Evolutionary conservation across 2,113 vertebrate genomes (phyloP).

Genomic region (Syngnathoides biaculeatus): DNA sequence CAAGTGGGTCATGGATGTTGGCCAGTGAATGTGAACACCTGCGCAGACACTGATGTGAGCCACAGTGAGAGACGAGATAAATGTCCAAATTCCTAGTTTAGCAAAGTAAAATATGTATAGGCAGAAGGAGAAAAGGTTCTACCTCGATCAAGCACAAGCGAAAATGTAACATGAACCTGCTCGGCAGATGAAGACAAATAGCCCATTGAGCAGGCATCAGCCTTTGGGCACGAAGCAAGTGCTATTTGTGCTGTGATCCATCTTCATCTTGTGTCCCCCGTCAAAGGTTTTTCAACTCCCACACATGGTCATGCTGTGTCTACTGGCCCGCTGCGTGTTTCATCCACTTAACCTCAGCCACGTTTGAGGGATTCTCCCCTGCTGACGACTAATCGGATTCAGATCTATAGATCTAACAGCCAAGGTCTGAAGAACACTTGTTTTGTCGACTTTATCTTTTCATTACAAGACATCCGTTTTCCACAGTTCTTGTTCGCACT

Average conservation of each 20-base stretch:
- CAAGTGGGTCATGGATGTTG: too few relatives aligned
- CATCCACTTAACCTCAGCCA: neutral
- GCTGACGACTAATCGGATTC: neutral
- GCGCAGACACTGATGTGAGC: too few relatives aligned
- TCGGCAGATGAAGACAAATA: neutral
- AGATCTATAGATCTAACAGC: neutral
- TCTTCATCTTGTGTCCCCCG: neutral
- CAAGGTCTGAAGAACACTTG: neutral
- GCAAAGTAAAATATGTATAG: too few relatives aligned
- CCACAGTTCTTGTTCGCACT: too few relatives aligned
- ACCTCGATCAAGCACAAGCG: neutral
- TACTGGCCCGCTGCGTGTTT: neutral
- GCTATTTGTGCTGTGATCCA: neutral
- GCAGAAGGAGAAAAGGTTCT: too few relatives aligned
- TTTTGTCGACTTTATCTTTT: too few relatives aligned
- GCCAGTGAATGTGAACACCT: conserved; percentile 28
- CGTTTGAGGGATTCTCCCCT: neutral
- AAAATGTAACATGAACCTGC: conserved; percentile 1
- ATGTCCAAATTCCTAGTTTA: too few relatives aligned
- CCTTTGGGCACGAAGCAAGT: neutral
- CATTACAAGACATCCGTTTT: neutral
- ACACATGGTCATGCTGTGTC: neutral
- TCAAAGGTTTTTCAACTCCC: neutral
- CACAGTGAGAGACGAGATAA: too few relatives aligned
- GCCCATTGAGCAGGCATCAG: neutral